phyloP scores from a whole-genome alignment of 2,888 invertebrate species.

The Heliothis peltigera region DNA sequence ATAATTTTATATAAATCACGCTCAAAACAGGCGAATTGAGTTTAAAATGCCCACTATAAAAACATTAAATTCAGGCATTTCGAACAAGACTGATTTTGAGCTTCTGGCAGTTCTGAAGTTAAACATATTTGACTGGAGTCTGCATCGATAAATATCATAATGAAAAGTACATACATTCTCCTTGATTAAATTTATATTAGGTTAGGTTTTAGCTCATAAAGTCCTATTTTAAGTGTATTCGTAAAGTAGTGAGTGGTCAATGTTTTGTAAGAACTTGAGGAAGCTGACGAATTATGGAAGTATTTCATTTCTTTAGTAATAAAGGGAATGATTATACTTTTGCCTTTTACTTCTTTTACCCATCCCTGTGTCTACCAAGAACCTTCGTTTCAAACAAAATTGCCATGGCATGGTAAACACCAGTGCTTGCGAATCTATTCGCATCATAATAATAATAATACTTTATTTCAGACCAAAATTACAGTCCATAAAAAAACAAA shows the following conservation, averaged over 20 bases:
- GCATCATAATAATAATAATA: too few species aligned
- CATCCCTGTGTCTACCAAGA: too few species aligned
- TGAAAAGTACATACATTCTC: conserved; percentile 26
- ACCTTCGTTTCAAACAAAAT: too few species aligned
- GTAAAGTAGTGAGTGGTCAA: conserved; percentile 24
- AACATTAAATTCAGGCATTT: not conserved
- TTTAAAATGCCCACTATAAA: not conserved
- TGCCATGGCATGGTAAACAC: too few species aligned
- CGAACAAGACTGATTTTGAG: not conserved
- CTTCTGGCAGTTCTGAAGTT: conserved; percentile 7
- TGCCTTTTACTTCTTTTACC: conserved; percentile 11
- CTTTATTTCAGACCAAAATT: too few species aligned
- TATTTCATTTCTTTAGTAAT: conserved; percentile 55
- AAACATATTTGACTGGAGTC: conserved; percentile 7
- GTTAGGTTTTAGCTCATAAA: conserved; percentile 32
- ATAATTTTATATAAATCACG: too few species aligned
- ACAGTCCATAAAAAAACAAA: too few species aligned
- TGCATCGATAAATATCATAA: conserved; percentile 10
- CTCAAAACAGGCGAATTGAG: not conserved
- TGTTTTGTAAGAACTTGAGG: conserved; percentile 38
- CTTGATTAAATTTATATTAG: conserved; percentile 34
- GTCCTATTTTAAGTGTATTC: conserved; percentile 43
- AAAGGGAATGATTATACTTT: conserved; percentile 47
- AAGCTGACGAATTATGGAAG: conserved; percentile 40
- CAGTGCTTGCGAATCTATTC: too few species aligned